Conservation (phyloP, 2,113 vertebrate genomes). For the Stercorarius parasiticus region DNA sequence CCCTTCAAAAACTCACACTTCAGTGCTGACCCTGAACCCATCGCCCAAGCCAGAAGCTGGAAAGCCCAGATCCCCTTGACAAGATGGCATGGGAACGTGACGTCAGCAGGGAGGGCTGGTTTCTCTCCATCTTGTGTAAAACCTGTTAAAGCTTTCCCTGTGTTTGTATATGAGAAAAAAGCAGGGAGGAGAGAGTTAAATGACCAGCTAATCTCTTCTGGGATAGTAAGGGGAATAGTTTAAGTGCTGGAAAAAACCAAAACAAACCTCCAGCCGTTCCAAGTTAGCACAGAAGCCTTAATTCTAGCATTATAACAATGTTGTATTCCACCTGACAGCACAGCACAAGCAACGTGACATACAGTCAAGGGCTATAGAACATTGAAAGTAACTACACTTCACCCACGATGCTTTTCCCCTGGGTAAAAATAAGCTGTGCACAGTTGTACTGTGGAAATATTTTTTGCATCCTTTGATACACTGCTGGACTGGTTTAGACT, state of each 20-base stretch:
- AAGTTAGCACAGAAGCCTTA: not conserved
- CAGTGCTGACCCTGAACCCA: not conserved
- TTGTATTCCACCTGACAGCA: slow-evolving; percentile 25
- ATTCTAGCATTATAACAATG: not conserved
- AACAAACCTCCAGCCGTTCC: not conserved
- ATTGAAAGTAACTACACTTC: not conserved
- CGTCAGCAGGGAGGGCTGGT: not conserved
- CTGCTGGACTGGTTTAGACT: not conserved
- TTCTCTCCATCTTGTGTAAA: not conserved
- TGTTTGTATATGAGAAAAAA: not conserved
- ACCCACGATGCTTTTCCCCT: not conserved
- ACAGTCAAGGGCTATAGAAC: not conserved
- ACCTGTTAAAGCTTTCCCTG: not conserved
- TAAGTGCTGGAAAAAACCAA: not conserved
- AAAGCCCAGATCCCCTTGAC: not conserved
- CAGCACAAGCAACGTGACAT: not conserved
- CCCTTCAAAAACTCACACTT: not conserved
- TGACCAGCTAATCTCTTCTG: not conserved
- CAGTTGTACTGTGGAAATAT: not conserved
- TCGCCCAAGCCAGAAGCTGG: not conserved
- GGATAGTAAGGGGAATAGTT: not conserved
- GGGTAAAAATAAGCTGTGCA: not conserved
- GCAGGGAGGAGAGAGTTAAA: not conserved
- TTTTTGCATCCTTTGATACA: not conserved
- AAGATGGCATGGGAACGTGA: not conserved